Percentiles rank a stretch among this genome's conserved stretches.
These are phyloP conservation scores for Malurus alboscapulatus DNA, from an alignment of 2,113 vertebrate species.

Conservation along the genomic window DNA sequence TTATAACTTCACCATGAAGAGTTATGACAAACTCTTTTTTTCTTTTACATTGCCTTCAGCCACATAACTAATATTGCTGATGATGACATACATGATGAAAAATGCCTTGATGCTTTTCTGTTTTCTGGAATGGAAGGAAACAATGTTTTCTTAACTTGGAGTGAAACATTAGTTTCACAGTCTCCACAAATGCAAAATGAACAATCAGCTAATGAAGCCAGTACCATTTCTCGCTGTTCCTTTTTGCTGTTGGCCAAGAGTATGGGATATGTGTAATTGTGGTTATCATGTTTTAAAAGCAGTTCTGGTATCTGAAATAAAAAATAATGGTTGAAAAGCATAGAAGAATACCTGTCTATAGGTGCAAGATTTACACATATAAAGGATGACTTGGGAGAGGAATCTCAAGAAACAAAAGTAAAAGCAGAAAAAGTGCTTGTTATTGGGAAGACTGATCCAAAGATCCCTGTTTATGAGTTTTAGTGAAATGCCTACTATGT, in stretches of 20 bases:
- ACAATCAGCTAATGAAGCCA: background rate
- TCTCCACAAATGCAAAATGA: background rate
- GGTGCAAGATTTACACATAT: fast-evolving
- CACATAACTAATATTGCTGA: background rate
- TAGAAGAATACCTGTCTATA: background rate
- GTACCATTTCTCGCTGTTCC: background rate
- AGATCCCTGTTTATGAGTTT: background rate
- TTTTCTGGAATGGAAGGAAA: background rate
- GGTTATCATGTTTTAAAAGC: background rate
- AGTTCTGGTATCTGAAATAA: background rate
- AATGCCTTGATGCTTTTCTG: background rate
- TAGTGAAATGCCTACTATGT: background rate
- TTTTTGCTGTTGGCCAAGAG: background rate
- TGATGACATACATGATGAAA: background rate
- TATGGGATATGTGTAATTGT: background rate
- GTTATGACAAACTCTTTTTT: background rate
- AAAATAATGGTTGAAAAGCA: background rate
- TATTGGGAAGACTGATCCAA: background rate
- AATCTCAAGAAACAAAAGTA: background rate
- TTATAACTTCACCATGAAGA: background rate
- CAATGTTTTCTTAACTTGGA: background rate
- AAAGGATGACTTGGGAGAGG: background rate
- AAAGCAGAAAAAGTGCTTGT: background rate
- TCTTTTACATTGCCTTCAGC: background rate
- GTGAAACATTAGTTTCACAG: background rate